Percentiles rank a stretch among this genome's conserved stretches.
Evolutionary conservation across 2,888 invertebrate genomes (phyloP).

Genomic region (Malthinus flaveolus): DNA sequence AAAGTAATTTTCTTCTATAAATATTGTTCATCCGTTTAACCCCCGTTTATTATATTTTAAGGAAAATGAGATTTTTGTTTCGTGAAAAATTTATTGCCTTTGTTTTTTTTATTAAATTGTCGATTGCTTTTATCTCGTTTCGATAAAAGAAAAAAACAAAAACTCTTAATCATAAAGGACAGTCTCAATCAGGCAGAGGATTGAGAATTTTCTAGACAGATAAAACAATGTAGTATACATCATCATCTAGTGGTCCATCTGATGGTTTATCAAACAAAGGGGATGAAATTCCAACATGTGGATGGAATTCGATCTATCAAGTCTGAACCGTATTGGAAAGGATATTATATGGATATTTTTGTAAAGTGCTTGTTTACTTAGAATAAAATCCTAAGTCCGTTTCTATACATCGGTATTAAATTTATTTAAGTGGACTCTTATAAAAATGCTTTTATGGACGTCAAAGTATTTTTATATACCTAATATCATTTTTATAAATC

Average conservation of each 20-base stretch:
- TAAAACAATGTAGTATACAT: constrained; percentile 26
- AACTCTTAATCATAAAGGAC: constrained; percentile 20
- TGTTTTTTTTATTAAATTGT: constrained; percentile 25
- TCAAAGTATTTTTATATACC: not conserved
- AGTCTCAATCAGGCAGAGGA: constrained; percentile 18
- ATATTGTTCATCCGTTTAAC: constrained; percentile 24
- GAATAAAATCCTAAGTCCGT: constrained; percentile 9
- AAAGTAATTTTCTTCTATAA: constrained; percentile 11
- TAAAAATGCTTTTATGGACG: constrained; percentile 4
- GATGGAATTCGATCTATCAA: constrained; percentile 21
- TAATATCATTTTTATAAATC: not conserved
- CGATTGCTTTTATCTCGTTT: constrained; percentile 19
- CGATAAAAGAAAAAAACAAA: constrained; percentile 17
- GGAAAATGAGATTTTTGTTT: not conserved
- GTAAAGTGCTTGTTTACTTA: constrained; percentile 21
- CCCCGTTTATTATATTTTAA: not conserved
- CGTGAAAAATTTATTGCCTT: constrained; percentile 18
- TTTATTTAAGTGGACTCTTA: constrained; percentile 8
- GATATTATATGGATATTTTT: constrained; percentile 22
- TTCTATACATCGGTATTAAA: constrained; percentile 4
- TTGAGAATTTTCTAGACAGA: constrained; percentile 20
- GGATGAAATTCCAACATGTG: constrained; percentile 26
- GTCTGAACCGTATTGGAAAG: constrained; percentile 8
- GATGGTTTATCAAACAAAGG: constrained; percentile 33
- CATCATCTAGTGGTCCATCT: constrained; percentile 30